Evolutionary conservation across 2,797 vertebrate species (phyloP).

Genomic region (Molossus alvarezi): DNA sequence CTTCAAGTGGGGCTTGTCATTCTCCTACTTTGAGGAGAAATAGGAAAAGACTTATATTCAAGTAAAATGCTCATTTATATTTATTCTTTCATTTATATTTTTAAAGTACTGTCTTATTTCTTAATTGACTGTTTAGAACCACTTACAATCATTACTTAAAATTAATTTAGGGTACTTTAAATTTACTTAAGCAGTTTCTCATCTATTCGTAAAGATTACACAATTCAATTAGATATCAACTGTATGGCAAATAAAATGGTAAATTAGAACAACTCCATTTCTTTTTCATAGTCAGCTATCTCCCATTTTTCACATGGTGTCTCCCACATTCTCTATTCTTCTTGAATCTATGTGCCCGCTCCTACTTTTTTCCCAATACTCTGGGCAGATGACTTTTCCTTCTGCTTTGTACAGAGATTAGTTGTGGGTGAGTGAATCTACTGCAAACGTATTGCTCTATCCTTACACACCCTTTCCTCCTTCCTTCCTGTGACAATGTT

Average conservation of each 20-base stretch:
- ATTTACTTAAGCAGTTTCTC: constrained; percentile 70
- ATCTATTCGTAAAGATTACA: constrained; percentile 67
- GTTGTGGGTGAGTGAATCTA: neutral
- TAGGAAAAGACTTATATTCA: constrained; percentile 31
- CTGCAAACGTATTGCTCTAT: neutral
- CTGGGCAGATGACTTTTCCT: neutral
- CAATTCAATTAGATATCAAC: constrained; percentile 67
- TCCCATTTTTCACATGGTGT: neutral
- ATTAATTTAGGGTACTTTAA: constrained; percentile 71
- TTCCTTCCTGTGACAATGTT: neutral
- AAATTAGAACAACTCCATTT: neutral
- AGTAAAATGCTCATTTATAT: constrained; percentile 10
- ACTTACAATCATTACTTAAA: constrained; percentile 21
- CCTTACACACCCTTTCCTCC: neutral
- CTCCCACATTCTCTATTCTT: neutral
- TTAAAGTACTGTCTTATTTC: neutral
- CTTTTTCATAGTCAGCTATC: neutral
- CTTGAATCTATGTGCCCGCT: neutral
- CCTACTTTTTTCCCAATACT: neutral
- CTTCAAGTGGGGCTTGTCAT: neutral
- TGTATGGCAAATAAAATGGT: constrained; percentile 71
- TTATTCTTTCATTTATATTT: constrained; percentile 53
- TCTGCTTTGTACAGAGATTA: neutral
- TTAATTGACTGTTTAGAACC: constrained; percentile 5
- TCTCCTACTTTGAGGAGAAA: neutral